Evolutionary conservation across 2,888 invertebrate genomes (phyloP).

Genomic region (Dugesia japonica): DNA sequence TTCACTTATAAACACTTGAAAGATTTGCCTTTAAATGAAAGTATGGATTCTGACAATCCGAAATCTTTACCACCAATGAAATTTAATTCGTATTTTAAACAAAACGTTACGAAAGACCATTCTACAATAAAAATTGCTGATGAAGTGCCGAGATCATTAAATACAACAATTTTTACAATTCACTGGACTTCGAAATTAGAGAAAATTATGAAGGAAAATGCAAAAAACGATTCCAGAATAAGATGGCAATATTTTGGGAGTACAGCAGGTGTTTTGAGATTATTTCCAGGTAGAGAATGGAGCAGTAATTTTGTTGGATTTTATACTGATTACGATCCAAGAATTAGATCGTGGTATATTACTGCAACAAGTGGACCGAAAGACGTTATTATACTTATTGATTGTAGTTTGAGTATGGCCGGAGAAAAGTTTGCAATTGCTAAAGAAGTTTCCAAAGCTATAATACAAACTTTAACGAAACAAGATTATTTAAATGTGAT

Average conservation of each 20-base stretch:
- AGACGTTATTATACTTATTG: constrained; percentile 48
- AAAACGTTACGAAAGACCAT: constrained; percentile 42
- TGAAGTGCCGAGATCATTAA: constrained; percentile 46
- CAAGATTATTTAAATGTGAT: constrained; percentile 49
- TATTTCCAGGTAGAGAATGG: constrained; percentile 49
- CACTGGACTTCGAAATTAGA: constrained; percentile 44
- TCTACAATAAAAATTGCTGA: constrained; percentile 48
- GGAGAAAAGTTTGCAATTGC: constrained; percentile 48
- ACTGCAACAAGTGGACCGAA: constrained; percentile 49
- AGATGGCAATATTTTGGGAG: constrained; percentile 50
- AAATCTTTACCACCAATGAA: constrained; percentile 40
- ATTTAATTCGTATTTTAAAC: constrained; percentile 47
- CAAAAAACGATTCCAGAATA: constrained; percentile 31
- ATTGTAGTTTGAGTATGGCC: constrained; percentile 47
- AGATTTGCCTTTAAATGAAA: constrained; percentile 40
- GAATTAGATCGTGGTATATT: constrained; percentile 48
- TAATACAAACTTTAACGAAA: constrained; percentile 47
- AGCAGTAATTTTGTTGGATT: constrained; percentile 49
- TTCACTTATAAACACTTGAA: constrained; percentile 36
- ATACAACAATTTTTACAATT: constrained; percentile 42
- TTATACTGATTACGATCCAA: constrained; percentile 48
- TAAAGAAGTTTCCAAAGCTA: constrained; percentile 46
- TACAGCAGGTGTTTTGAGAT: constrained; percentile 43
- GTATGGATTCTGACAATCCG: constrained; percentile 47
- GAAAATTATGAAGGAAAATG: constrained; percentile 42